phyloP scores from a whole-genome alignment of 2,113 vertebrate species.

The Psilopogon haemacephalus region DNA sequence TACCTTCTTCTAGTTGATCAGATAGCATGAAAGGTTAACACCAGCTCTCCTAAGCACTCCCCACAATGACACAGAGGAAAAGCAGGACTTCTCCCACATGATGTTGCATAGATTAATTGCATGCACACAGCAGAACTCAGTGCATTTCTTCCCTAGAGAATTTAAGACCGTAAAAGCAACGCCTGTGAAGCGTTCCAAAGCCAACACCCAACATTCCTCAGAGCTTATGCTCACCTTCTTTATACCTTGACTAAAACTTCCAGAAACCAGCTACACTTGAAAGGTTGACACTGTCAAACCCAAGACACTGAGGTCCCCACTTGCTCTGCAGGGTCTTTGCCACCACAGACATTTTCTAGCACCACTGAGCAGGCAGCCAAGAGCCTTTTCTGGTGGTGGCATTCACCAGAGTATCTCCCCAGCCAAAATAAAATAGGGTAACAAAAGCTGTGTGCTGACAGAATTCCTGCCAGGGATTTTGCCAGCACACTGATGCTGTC shows the following conservation, averaged over 20 bases:
- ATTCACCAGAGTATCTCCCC: neutral
- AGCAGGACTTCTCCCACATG: neutral
- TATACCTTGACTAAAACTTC: neutral
- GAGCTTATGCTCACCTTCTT: neutral
- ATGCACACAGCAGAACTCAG: neutral
- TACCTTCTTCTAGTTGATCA: neutral
- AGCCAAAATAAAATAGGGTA: neutral
- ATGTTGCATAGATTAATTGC: neutral
- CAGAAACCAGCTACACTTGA: neutral
- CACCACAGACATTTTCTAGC: neutral
- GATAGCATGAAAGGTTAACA: neutral
- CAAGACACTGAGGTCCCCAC: neutral
- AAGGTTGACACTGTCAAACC: neutral
- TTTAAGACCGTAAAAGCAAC: neutral
- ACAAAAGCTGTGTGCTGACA: neutral
- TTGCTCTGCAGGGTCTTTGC: neutral
- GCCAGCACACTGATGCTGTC: neutral
- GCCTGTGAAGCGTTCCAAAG: neutral
- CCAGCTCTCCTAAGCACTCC: neutral
- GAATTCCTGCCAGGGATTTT: neutral
- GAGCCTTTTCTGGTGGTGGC: neutral
- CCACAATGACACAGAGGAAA: neutral
- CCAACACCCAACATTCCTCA: neutral
- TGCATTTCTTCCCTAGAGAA: neutral
- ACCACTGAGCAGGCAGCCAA: rapidly evolving